Base-by-base conservation (phyloP, 2,888 invertebrate genomes). In the Nudaria mundana region DNA sequence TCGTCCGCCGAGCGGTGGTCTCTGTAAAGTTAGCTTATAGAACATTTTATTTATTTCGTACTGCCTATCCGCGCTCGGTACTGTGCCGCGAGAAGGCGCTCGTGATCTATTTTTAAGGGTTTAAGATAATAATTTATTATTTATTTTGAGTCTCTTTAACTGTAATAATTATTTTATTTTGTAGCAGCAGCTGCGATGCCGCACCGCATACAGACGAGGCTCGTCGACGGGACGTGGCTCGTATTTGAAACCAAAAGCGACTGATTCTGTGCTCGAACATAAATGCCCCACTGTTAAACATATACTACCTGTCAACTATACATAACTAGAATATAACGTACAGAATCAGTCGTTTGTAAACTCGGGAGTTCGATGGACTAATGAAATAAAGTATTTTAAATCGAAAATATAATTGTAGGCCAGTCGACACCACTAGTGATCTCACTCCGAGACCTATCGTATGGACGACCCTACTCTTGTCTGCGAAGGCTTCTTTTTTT, bases 71-170 rank as follows among this genome's bases (percentile, higher is more conserved):
- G 86, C 86, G 85, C 86, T 85, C 84, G 87, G 85, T 81, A 78
- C 79, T 81, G 85, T 81, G 81, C 87, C 87, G 87, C 82, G 83
- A 85, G 86, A 84, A 83, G 87, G 87, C 88, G 84, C 86, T 86
- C 88, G 88, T 88, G 87, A 87, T 88, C 86, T 88, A 88, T 86
- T 83, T 84, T 88, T 87, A 87, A 87, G 87, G 81, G 75, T 84
- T 84, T 87, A 88, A 87, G 86, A 80, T 88, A 88, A 86, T 88
- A 88, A 88, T 87, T 88, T 88, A 88, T 88, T 88, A 88, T 88
- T 88, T 88, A 88, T 88, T 88, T 85, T 79, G 87, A 88, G 87
- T 87, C 87, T 88, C 86, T 85, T 82, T 86, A 84, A 85, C 80
- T 86, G 69, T 86, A 81, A 79, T 79, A 76, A 81, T 81, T 77